A percentile compares a stretch with the other conserved stretches of the same genome.
Conservation (phyloP, 2,113 vertebrate species). For the Anoura caudifer region DNA sequence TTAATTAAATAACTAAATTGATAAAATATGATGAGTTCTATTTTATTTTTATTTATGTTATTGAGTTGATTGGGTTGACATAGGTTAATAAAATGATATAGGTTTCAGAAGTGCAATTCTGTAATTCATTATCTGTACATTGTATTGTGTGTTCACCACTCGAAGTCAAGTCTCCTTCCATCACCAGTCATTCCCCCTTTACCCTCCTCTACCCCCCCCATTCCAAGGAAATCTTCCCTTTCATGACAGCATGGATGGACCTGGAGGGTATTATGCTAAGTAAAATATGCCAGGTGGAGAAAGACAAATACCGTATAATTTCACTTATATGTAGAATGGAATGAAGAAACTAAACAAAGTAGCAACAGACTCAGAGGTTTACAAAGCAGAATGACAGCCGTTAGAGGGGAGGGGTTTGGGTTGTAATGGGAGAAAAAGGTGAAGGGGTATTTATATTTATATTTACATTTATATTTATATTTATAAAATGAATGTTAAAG, state of each 20-base stretch:
- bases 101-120: not conserved
- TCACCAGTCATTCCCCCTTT: not conserved
- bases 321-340: too few relatives aligned
- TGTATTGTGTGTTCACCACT: not conserved
- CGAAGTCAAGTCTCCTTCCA: not conserved
- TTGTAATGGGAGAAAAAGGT: not conserved
- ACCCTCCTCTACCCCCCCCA: not conserved
- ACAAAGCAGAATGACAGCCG: not conserved
- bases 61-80: not conserved
- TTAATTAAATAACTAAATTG: not conserved
- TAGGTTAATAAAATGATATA: not conserved
- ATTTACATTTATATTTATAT: not conserved
- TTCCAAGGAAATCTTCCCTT: not conserved
- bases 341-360: not conserved
- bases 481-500: not conserved
- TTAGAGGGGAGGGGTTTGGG: not conserved
- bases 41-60: not conserved
- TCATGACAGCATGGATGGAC: not conserved
- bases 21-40: not conserved
- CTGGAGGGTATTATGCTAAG: not conserved
- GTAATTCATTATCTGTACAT: not conserved
- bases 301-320: not conserved
- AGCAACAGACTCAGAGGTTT: not conserved
- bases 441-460: not conserved
- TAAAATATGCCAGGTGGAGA: not conserved